Base-by-base conservation (phyloP, 1,140 invertebrate genomes). In the Sweltsa coloradensis region DNA sequence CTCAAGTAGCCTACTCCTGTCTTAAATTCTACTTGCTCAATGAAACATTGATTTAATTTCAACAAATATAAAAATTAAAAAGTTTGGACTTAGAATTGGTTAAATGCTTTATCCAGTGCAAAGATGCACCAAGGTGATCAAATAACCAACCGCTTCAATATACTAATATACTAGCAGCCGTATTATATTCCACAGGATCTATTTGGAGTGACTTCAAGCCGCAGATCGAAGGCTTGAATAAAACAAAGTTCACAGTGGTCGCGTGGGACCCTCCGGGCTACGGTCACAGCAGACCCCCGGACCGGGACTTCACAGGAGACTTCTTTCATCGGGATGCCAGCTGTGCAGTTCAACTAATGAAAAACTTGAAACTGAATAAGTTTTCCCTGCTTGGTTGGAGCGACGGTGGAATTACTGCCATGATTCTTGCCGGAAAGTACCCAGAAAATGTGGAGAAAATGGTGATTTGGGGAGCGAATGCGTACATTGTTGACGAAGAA, bases 251-350 rank as follows among this genome's bases (percentile, higher is more conserved):
- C 47, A 86, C 79, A 6, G 53, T 91, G 9, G 69, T 91, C n/a
- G 81, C 75, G 0, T 89, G 86, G 83, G 89, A 93, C 67, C 87
- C 89, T 3, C 84, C 86, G 2, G 88, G 89, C 1, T 92, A 89
- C 70, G 89, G 89, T 6, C 78, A 78, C 46, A 90, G 85, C 53
- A 73, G 81, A 50, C 88, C 89, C 5, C 86, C 87, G 2, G 63
- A 80, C 19, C 71, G 82, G 52, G 67, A 76, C 16, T 92, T 85
- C 60, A 65, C 73, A 0, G 51, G 69, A 5, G 69, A 86, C 51
- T 90, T 87, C 60, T 82, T 78, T 51, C 67, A 80, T 34, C 73
- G 72, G 53, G 89, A 94, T 71, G 88, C 89, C 14, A 64, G 75
- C 36, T 63, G 64, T 44, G 86, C 81, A 7, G 62, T 73, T 46